A percentile compares a stretch with the other conserved stretches of the same genome.
These are phyloP conservation scores for Lepidonotus clava DNA, from an alignment of 2,888 invertebrate genomes.

Conservation along the genomic window DNA sequence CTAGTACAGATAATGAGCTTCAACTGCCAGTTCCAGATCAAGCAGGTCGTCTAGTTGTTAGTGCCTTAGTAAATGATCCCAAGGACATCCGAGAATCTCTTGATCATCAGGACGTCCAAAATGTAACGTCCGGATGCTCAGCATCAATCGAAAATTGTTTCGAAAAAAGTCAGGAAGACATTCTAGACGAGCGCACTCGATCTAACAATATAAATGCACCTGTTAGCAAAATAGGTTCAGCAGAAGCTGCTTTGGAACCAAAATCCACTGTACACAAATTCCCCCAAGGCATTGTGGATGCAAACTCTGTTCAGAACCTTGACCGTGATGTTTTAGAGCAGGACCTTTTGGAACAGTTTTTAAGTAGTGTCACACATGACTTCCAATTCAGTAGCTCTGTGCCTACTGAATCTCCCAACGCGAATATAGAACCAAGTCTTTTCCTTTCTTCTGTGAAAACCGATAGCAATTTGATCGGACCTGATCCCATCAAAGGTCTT, in stretches of 20 bases:
- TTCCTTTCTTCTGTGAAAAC: not conserved
- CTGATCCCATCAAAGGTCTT: not conserved
- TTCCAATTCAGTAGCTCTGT: not conserved
- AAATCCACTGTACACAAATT: not conserved
- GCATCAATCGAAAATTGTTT: too few species aligned
- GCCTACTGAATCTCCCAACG: not conserved
- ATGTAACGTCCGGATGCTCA: too few species aligned
- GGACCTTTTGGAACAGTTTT: slow-evolving; percentile 17
- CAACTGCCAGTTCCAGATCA: too few species aligned
- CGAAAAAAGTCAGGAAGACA: too few species aligned
- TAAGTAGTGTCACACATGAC: slow-evolving; percentile 12
- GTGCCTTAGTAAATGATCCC: too few species aligned
- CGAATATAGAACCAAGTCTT: not conserved
- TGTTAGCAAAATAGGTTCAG: too few species aligned
- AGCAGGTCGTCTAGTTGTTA: too few species aligned
- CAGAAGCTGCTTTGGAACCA: not conserved
- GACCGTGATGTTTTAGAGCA: slow-evolving; percentile 8
- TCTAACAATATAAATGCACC: too few species aligned
- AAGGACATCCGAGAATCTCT: too few species aligned
- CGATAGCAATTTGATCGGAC: not conserved
- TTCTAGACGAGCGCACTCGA: too few species aligned
- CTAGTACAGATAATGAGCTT: too few species aligned
- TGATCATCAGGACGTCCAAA: too few species aligned
- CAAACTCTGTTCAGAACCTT: not conserved
- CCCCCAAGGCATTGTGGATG: not conserved